Evolutionary conservation across 2,888 invertebrate species (phyloP).

Genomic region (Fissipunctia ypsillon): DNA sequence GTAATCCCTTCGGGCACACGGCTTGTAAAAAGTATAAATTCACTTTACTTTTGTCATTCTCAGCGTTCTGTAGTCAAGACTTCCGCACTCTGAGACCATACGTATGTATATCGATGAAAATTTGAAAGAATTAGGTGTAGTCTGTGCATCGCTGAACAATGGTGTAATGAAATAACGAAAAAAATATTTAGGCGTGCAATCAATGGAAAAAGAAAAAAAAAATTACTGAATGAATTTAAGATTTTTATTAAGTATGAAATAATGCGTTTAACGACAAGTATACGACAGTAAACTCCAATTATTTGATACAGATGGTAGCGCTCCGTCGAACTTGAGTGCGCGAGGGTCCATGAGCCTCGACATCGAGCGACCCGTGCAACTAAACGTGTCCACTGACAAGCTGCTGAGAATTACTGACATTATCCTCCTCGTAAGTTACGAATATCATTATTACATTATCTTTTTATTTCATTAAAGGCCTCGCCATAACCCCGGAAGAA

Average conservation of each 20-base stretch:
- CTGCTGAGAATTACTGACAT: slow-evolving; percentile 74
- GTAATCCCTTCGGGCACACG: background rate
- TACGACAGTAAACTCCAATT: background rate
- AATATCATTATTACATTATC: background rate
- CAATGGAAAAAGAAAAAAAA: too few relatives aligned
- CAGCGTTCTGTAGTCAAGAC: too few relatives aligned
- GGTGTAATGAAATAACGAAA: too few relatives aligned
- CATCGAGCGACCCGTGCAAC: slow-evolving; percentile 80
- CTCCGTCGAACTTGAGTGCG: slow-evolving; percentile 50
- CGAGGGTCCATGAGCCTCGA: slow-evolving; percentile 76
- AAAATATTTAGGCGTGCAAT: too few relatives aligned
- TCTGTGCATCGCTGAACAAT: background rate
- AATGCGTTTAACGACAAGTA: background rate
- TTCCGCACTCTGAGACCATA: too few relatives aligned
- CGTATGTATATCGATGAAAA: too few relatives aligned
- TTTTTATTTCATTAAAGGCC: background rate
- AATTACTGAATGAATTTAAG: too few relatives aligned
- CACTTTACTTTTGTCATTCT: background rate
- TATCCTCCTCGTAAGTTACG: slow-evolving; percentile 51
- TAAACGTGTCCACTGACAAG: slow-evolving; percentile 76
- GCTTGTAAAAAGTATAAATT: background rate
- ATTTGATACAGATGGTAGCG: slow-evolving; percentile 2
- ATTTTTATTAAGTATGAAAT: too few relatives aligned
- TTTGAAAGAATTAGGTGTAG: background rate
- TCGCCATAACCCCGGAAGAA: background rate